These are phyloP conservation scores for Brachypteracias leptosomus DNA, from an alignment of 2,113 vertebrate genomes.

Conservation along the genomic window DNA sequence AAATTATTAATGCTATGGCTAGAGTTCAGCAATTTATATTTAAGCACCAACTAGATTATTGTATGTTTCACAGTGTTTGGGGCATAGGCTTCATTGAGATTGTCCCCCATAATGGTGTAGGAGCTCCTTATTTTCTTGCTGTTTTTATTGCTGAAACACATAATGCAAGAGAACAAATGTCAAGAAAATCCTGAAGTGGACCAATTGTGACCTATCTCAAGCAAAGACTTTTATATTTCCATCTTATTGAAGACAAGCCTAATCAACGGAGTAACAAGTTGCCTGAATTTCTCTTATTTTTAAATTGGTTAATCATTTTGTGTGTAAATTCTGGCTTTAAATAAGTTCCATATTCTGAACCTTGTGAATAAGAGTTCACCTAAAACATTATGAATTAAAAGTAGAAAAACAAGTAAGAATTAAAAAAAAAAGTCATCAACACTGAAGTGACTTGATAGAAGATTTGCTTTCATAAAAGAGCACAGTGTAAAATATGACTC, in stretches of 20 bases:
- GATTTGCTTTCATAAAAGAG: not conserved
- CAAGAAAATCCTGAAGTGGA: not conserved
- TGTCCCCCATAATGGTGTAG: not conserved
- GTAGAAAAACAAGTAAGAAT: not conserved
- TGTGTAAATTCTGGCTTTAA: not conserved
- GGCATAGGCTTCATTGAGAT: not conserved
- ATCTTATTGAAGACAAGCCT: not conserved
- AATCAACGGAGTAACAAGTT: not conserved
- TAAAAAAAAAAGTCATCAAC: not conserved
- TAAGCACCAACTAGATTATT: not conserved
- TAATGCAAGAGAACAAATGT: not conserved
- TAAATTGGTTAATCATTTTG: not conserved
- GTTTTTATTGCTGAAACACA: not conserved
- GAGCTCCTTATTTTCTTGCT: not conserved
- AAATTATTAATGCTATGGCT: not conserved
- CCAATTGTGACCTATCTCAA: not conserved
- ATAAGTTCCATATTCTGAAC: not conserved
- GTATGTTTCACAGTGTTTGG: not conserved
- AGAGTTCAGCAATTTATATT: not conserved
- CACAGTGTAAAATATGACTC: not conserved
- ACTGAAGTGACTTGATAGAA: not conserved
- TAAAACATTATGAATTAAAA: not conserved
- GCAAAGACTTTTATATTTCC: not conserved
- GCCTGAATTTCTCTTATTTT: not conserved
- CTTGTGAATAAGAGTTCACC: not conserved